Conservation (phyloP, 2,797 vertebrate species). For the Hypotaenidia okinawae region DNA sequence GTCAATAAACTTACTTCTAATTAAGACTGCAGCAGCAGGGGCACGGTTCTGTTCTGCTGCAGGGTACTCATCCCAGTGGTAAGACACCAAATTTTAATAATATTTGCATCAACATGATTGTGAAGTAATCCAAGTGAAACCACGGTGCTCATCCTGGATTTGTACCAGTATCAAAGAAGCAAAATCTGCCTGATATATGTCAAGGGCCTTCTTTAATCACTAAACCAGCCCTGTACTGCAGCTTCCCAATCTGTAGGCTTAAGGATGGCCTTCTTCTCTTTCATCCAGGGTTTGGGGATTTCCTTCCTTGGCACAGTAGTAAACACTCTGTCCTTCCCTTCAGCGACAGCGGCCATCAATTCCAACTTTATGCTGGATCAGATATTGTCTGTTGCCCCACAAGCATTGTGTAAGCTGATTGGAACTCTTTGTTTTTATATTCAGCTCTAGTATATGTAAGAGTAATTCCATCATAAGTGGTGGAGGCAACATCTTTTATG, state of each 20-base stretch:
- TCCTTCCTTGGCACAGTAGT: not conserved
- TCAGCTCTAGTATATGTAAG: not conserved
- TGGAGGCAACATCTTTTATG: not conserved
- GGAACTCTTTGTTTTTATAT: not conserved
- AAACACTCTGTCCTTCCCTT: not conserved
- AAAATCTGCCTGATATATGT: not conserved
- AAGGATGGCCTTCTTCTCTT: not conserved
- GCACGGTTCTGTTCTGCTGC: not conserved
- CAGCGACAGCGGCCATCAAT: not conserved
- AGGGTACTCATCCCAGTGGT: not conserved
- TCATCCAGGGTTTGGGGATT: not conserved
- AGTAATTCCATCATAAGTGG: not conserved
- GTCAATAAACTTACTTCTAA: not conserved
- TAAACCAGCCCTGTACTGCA: not conserved
- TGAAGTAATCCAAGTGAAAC: not conserved
- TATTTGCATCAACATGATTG: conserved; percentile 3
- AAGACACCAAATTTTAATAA: not conserved
- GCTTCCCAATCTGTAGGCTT: not conserved
- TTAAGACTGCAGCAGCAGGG: not conserved
- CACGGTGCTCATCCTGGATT: not conserved
- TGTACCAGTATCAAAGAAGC: not conserved
- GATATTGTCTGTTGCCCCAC: too few species aligned
- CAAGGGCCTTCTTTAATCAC: not conserved
- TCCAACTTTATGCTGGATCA: too few species aligned
- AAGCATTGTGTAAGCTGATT: not conserved